Percentiles rank a stretch among this genome's conserved stretches.
Conservation (phyloP, 2,113 vertebrate species). For the Chunga burmeisteri region DNA sequence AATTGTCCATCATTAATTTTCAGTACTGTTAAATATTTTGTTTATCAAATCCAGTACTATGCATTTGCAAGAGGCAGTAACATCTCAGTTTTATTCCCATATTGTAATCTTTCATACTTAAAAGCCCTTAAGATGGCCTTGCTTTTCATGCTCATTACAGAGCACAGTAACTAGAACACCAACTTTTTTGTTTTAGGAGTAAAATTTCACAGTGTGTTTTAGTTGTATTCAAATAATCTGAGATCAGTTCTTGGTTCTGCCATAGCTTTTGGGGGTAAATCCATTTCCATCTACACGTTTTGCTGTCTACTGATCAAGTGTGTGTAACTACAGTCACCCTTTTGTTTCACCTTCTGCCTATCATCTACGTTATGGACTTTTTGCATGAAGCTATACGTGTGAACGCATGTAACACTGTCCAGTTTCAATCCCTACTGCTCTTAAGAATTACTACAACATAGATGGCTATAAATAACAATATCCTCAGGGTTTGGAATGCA, state of each 20-base stretch:
- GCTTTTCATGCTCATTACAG: not conserved
- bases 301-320: not conserved
- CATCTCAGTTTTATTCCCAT: not conserved
- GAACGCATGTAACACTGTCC: not conserved
- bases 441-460: not conserved
- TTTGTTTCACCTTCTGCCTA: not conserved
- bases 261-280: not conserved
- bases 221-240: not conserved
- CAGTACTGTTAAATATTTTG: not conserved
- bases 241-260: not conserved
- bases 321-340: not conserved
- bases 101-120: not conserved
- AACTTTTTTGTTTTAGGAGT: not conserved
- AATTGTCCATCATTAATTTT: not conserved
- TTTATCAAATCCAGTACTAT: not conserved
- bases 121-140: not conserved
- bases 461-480: not conserved
- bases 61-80: not conserved
- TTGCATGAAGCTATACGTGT: accelerated
- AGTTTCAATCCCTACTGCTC: not conserved
- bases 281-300: not conserved
- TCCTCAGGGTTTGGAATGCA: not conserved
- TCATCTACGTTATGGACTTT: not conserved
- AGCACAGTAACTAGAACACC: not conserved
- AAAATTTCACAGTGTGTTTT: not conserved